phyloP scores from a whole-genome alignment of 1,140 invertebrate genomes.

The Ruditapes philippinarum region DNA sequence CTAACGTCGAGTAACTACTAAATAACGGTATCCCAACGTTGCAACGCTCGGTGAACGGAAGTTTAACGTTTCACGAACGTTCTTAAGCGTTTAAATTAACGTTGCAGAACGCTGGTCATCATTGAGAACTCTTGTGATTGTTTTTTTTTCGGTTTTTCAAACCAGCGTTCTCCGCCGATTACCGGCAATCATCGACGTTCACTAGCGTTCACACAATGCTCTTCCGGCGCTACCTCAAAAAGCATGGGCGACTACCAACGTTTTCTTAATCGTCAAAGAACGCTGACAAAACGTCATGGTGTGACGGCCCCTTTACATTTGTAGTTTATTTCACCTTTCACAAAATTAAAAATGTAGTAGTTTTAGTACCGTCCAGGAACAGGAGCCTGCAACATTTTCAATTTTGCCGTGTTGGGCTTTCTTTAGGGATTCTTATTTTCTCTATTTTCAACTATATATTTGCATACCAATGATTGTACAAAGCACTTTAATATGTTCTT shows the following conservation, averaged over 20 bases:
- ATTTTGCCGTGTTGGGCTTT: too few species aligned
- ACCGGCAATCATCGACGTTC: conserved; percentile 14
- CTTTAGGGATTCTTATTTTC: too few species aligned
- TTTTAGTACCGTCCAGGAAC: too few species aligned
- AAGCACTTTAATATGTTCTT: too few species aligned
- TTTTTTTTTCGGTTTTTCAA: background rate
- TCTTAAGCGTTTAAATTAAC: conserved; percentile 13
- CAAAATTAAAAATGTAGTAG: too few species aligned
- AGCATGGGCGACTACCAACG: conserved; percentile 5
- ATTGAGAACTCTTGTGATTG: conserved; percentile 12
- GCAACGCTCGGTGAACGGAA: conserved; percentile 12
- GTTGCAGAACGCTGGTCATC: conserved; percentile 16
- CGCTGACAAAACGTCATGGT: background rate
- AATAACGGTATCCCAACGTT: conserved; percentile 2
- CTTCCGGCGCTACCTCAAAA: background rate
- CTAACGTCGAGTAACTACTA: conserved; percentile 18
- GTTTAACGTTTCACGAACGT: conserved; percentile 20
- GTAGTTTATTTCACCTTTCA: too few species aligned
- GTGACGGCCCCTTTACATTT: background rate
- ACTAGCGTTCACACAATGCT: conserved; percentile 15
- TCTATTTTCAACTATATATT: too few species aligned
- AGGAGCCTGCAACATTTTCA: too few species aligned
- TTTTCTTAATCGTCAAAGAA: background rate
- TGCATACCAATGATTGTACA: too few species aligned
- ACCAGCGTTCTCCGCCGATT: conserved; percentile 21